Evolutionary conservation across 2,113 vertebrate species (phyloP).

Genomic region (Gallinago jamesoni): DNA sequence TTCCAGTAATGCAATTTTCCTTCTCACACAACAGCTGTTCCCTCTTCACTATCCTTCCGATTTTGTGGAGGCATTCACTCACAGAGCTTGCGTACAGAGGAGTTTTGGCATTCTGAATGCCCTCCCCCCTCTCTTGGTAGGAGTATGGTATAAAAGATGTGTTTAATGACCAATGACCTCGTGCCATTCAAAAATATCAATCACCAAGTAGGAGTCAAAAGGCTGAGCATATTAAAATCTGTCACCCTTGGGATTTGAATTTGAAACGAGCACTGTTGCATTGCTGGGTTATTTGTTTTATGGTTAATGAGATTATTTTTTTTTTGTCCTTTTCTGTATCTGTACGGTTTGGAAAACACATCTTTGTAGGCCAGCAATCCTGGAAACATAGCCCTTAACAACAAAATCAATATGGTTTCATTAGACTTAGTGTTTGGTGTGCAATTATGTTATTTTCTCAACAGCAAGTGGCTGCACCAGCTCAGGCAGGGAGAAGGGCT

Average conservation of each 20-base stretch:
- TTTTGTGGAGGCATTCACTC: not conserved
- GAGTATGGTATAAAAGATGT: not conserved
- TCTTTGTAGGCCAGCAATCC: not conserved
- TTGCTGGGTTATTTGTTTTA: not conserved
- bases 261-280: not conserved
- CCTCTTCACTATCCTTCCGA: not conserved
- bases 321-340: not conserved
- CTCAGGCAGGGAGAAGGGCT: not conserved
- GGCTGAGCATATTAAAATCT: not conserved
- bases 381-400: not conserved
- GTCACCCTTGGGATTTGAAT: not conserved
- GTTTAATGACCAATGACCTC: not conserved
- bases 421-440: not conserved
- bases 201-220: not conserved
- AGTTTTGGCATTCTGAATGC: not conserved
- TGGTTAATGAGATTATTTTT: not conserved
- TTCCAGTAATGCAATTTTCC: not conserved
- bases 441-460: not conserved
- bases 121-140: not conserved
- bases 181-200: not conserved
- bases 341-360: not conserved
- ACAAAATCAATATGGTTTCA: not conserved
- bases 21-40: not conserved
- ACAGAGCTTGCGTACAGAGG: rapidly evolving
- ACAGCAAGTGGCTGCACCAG: not conserved